Percentiles rank a stretch among this genome's conserved stretches.
These are phyloP conservation scores for Drosophila rufa DNA, from an alignment of 1,140 invertebrate species.

Conservation along the genomic window DNA sequence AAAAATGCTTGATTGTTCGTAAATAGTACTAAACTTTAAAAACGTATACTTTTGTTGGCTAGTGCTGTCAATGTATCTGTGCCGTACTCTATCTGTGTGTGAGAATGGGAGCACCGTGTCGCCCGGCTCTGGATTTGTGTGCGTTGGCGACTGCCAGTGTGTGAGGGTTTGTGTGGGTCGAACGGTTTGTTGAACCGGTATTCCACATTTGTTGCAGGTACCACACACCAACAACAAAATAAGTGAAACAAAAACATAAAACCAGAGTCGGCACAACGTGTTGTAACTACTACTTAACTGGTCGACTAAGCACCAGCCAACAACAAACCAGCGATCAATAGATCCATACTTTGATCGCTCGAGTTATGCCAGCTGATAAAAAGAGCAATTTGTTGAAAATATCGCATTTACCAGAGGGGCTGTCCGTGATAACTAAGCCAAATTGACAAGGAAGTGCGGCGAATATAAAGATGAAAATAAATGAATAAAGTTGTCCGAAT, in stretches of 20 bases:
- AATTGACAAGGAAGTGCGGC: constrained; percentile 4
- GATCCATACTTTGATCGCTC: not conserved
- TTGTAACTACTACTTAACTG: constrained; percentile 54
- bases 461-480: not conserved
- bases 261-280: constrained; percentile 22
- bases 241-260: not conserved
- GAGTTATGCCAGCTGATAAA: constrained; percentile 29
- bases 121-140: constrained; percentile 34
- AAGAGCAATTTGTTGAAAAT: constrained; percentile 7
- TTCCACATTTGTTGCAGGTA: constrained; percentile 54
- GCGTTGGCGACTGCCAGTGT: constrained; percentile 3
- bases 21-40: no score
- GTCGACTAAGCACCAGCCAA: constrained; percentile 20
- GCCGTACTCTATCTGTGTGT: constrained; percentile 30
- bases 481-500: not conserved
- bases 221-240: constrained; percentile 16
- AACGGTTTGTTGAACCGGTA: constrained; percentile 66
- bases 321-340: constrained; percentile 27
- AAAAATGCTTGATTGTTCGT: not conserved
- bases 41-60: not conserved
- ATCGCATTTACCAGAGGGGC: not conserved
- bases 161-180: constrained; percentile 42
- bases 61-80: constrained; percentile 1
- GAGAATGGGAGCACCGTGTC: constrained; percentile 72
- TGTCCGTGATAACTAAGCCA: constrained; percentile 15